Conservation (phyloP, 2,888 invertebrate species). For the Chrysolina haemoptera region DNA sequence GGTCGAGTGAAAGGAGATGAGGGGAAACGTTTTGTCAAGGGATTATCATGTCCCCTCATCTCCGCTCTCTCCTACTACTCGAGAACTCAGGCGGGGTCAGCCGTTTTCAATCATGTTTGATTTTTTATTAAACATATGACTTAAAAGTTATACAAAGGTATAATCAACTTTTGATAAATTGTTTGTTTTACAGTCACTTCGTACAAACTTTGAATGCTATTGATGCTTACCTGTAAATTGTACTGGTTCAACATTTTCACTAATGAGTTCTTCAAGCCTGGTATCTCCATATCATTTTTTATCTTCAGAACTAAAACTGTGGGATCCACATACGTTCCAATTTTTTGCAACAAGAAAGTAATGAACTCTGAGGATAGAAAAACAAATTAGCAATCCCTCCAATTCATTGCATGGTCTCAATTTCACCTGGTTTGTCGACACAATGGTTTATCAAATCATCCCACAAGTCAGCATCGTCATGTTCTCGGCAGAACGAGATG, state of each 20-base stretch:
- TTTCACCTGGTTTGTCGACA: conserved; percentile 81
- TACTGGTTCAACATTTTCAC: conserved; percentile 97
- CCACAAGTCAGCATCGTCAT: conserved; percentile 95
- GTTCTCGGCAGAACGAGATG: conserved; percentile 96
- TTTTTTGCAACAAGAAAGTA: conserved; percentile 79
- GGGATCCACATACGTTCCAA: conserved; percentile 92
- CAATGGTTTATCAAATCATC: conserved; percentile 90
- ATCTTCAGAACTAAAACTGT: conserved; percentile 87
- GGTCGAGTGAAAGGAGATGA: no score
- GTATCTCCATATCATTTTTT: conserved; percentile 86
- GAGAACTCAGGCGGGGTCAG: no score
- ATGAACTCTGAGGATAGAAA: conserved; percentile 73
- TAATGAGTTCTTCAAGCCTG: conserved; percentile 90
- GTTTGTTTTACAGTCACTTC: no score
- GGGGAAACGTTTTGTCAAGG: no score
- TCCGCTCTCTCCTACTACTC: no score
- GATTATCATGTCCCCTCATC: no score
- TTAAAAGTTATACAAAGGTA: no score
- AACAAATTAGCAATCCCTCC: background rate
- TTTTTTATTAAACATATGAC: no score
- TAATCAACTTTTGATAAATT: no score
- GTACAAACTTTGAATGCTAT: no score
- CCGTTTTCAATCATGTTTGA: no score
- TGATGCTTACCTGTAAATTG: conserved; percentile 89
- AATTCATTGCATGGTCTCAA: background rate